Evolutionary conservation across 1,140 invertebrate species (phyloP).

Genomic region (Solenopsis invicta): DNA sequence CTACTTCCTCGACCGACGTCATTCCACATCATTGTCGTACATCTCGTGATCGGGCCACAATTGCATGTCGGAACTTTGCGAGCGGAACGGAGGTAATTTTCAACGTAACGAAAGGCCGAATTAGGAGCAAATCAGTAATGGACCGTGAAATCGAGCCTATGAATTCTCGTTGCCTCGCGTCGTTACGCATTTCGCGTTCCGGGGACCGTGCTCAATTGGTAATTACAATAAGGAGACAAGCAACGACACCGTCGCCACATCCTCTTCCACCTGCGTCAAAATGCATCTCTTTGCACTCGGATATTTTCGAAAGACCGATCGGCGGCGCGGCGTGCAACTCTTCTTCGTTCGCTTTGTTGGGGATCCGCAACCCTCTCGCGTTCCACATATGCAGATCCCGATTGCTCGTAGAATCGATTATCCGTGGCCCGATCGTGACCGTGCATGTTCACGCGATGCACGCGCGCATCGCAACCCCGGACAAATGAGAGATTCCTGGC

Average conservation of each 20-base stretch:
- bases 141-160: constrained; percentile 76
- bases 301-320: constrained; percentile 21
- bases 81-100: constrained; percentile 56
- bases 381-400: constrained; percentile 40
- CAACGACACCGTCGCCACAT: constrained; percentile 70
- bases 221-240: constrained; percentile 76
- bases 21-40: background rate
- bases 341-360: constrained; percentile 29
- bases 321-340: background rate
- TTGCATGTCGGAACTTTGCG: background rate
- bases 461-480: constrained; percentile 32
- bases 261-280: constrained; percentile 4
- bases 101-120: constrained; percentile 67
- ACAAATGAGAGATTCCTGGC: constrained; percentile 44
- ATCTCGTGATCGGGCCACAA: background rate
- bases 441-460: constrained; percentile 57
- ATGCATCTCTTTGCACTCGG: constrained; percentile 5
- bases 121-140: constrained; percentile 78
- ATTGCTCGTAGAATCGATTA: constrained; percentile 65
- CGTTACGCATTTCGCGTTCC: constrained; percentile 66
- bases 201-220: constrained; percentile 80
- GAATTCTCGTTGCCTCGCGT: constrained; percentile 70
- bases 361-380: background rate
- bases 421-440: constrained; percentile 62
- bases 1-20: background rate